These are phyloP conservation scores for Mycalesis mineus DNA, from an alignment of 2,888 invertebrate genomes.

Conservation along the genomic window DNA sequence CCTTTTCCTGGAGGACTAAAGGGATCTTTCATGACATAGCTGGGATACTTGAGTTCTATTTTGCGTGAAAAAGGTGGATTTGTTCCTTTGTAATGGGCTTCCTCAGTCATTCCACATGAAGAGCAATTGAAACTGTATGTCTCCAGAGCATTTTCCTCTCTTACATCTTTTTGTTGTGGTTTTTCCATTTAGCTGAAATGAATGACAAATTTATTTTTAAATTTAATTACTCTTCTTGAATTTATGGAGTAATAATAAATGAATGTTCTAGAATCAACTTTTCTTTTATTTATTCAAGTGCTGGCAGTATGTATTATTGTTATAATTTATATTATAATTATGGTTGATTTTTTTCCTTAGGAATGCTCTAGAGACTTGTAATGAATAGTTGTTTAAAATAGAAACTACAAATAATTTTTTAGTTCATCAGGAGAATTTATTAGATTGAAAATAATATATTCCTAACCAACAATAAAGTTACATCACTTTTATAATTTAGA, in stretches of 20 bases:
- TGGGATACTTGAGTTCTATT: conserved; percentile 82
- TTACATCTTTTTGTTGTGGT: conserved; percentile 33
- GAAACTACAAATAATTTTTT: background rate
- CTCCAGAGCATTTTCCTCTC: conserved; percentile 26
- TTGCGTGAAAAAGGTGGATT: conserved; percentile 85
- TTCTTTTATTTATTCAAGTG: too few species aligned
- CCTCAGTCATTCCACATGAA: conserved; percentile 82
- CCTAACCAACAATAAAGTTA: background rate
- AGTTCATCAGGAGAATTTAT: too few species aligned
- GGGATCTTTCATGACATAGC: conserved; percentile 91
- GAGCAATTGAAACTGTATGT: conserved; percentile 79
- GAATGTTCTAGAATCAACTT: too few species aligned
- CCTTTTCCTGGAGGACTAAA: conserved; percentile 85
- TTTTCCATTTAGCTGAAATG: conserved; percentile 53
- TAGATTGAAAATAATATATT: too few species aligned
- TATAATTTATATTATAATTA: too few species aligned
- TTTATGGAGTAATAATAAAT: too few species aligned
- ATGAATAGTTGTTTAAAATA: too few species aligned
- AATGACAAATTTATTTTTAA: background rate
- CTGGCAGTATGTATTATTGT: too few species aligned
- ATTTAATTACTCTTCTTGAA: too few species aligned
- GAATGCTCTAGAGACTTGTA: too few species aligned
- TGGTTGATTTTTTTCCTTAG: too few species aligned
- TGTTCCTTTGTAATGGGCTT: conserved; percentile 86
- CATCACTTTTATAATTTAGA: background rate